Base-by-base conservation (phyloP, 1,140 invertebrate genomes). In the Saccostrea echinata region DNA sequence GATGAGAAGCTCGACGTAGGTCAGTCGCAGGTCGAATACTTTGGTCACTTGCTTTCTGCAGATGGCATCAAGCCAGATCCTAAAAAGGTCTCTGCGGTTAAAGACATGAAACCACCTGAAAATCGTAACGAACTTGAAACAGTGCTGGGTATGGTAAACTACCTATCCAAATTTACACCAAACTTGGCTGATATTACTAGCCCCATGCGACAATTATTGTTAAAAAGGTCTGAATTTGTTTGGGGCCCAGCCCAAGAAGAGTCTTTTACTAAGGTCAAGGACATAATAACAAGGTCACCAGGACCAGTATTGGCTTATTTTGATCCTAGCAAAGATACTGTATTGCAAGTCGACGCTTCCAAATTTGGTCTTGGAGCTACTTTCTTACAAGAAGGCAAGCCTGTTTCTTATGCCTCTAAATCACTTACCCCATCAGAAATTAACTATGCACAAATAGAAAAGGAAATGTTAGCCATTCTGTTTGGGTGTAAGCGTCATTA, bases 401-500 rank as follows among this genome's bases (percentile, higher is more conserved):
- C 13, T 18, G 21, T 57, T 9, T 57, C 55, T 57, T 57, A 18
- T 57, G 55, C 55, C 13, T 57, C 55, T 16, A 57, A 57, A 21
- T 57, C 13, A 12, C 90, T 96, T 13, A 95, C 94, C 13, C 8
- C 86, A 18, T 91, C 93, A 61, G 94, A 96, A 91, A 51, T 89
- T 57, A 95, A 95, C 61, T 96, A 96, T 87, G 94, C 93, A 24
- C 94, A 95, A 91, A 93, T 95, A 86, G 95, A 96, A 85, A 89
- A 85, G 94, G 95, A 96, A 93, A 95, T 94, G 13, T 89, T 95
- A 16, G 94, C 94, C 8, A 94, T 96, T 18, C 86, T 96, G 1
- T 96, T 94, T 91, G 94, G 94, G 4, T 93, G 96, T 12, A 92
- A 94, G 82, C 94, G 94, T 35, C 90, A 95, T 57, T 96, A 95